These are phyloP conservation scores for Caenorhabditis remanei DNA, from an alignment of 1,140 invertebrate genomes.

Conservation along the genomic window DNA sequence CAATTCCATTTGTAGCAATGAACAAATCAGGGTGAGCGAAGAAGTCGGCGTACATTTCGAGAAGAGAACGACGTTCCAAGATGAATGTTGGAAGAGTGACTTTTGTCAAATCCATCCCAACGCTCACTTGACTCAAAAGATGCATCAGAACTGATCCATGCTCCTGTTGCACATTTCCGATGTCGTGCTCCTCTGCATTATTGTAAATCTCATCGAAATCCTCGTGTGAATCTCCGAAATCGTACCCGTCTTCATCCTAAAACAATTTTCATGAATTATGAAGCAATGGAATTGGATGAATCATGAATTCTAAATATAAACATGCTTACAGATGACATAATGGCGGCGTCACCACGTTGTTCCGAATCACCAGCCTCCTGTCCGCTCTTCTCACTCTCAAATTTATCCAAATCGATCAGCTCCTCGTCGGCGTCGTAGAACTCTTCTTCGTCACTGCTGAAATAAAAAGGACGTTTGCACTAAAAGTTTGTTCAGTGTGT, in stretches of 20 bases:
- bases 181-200: conserved; percentile 66
- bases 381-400: conserved; percentile 33
- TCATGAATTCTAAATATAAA: too few relatives aligned
- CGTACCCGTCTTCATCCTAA: conserved; percentile 55
- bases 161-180: conserved; percentile 78
- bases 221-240: conserved; percentile 61
- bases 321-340: conserved; percentile 24
- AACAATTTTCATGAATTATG: neutral
- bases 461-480: conserved; percentile 46
- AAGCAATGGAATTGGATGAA: too few relatives aligned
- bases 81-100: conserved; percentile 81
- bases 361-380: conserved; percentile 21
- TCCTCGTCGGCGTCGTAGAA: conserved; percentile 64
- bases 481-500: neutral
- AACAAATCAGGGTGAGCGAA: conserved; percentile 80
- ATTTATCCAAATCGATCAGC: conserved; percentile 58
- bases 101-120: conserved; percentile 82
- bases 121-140: conserved; percentile 80
- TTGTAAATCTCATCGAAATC: conserved; percentile 62
- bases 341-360: neutral
- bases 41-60: conserved; percentile 82
- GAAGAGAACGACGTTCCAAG: conserved; percentile 80
- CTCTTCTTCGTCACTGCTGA: conserved; percentile 62
- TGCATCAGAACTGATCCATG: conserved; percentile 81
- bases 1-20: conserved; percentile 66